Evolutionary conservation across 1,140 invertebrate genomes (phyloP).

Genomic region (Akabosia matsudoensis): DNA sequence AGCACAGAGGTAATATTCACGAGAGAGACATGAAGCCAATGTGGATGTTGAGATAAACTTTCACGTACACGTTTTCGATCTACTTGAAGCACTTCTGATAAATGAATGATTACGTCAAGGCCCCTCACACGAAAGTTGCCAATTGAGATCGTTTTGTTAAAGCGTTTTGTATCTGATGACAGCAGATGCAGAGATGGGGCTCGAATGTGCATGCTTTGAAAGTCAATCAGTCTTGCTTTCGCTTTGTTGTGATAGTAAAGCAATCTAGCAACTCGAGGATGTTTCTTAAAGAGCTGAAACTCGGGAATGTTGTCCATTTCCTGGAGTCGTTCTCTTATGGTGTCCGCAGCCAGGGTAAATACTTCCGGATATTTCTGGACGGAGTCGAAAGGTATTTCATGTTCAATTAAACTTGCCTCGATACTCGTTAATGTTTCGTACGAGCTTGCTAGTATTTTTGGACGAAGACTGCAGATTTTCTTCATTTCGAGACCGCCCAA

Average conservation of each 20-base stretch:
- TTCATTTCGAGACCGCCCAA: conserved; percentile 50
- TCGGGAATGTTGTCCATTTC: conserved; percentile 56
- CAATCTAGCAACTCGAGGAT: conserved; percentile 57
- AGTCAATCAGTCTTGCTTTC: conserved; percentile 54
- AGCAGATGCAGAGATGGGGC: conserved; percentile 59
- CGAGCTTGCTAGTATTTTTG: conserved; percentile 58
- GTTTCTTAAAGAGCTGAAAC: conserved; percentile 55
- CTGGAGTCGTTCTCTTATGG: conserved; percentile 55
- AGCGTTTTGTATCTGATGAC: conserved; percentile 55
- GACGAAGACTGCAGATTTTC: conserved; percentile 5
- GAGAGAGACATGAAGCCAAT: conserved; percentile 58
- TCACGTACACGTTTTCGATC: conserved; percentile 49
- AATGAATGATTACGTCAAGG: conserved; percentile 55
- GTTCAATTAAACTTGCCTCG: conserved; percentile 53
- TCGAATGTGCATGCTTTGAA: conserved; percentile 53
- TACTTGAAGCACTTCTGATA: conserved; percentile 48
- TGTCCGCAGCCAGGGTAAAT: conserved; percentile 56
- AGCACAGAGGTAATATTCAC: conserved; percentile 56
- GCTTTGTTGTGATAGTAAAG: conserved; percentile 60
- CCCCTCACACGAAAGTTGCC: conserved; percentile 59
- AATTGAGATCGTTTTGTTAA: conserved; percentile 57
- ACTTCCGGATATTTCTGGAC: conserved; percentile 56
- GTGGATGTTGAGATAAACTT: conserved; percentile 56
- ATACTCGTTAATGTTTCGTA: conserved; percentile 55
- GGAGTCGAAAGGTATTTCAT: conserved; percentile 55